Percentiles rank a stretch among this genome's conserved stretches.
Evolutionary conservation across 2,888 invertebrate species (phyloP).

Genomic region (Campoplex capitator): DNA sequence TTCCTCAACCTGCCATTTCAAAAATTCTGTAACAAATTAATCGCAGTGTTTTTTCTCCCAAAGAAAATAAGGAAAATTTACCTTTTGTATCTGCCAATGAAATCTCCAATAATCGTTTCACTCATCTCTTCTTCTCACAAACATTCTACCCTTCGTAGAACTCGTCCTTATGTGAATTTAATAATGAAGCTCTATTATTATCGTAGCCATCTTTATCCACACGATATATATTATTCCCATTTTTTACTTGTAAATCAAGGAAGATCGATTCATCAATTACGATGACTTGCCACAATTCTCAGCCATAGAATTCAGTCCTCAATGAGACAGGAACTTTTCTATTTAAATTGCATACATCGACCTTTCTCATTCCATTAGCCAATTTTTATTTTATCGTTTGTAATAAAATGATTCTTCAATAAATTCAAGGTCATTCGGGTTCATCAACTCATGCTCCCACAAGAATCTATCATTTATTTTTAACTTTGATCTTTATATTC

Average conservation of each 20-base stretch:
- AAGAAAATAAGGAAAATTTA: not conserved
- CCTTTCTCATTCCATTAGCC: not conserved
- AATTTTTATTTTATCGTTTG: not conserved
- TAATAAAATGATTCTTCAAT: not conserved
- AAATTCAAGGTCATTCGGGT: not conserved
- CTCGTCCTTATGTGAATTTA: not conserved
- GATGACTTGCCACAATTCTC: not conserved
- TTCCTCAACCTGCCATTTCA: not conserved
- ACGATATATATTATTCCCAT: not conserved
- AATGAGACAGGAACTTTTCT: not conserved
- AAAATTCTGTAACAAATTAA: not conserved
- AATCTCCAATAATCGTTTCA: not conserved
- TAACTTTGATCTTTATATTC: no score
- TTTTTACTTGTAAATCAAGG: not conserved
- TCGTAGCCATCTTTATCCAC: not conserved
- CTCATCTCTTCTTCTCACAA: not conserved
- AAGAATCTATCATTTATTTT: no score
- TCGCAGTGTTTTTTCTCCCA: not conserved
- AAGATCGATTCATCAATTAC: conserved; percentile 6
- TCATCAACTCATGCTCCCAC: not conserved
- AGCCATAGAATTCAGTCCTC: not conserved
- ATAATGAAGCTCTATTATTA: not conserved
- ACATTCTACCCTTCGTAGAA: not conserved
- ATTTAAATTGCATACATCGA: not conserved
- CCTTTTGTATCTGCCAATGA: not conserved